Percentiles rank a stretch among this genome's conserved stretches.
These are phyloP conservation scores for Lasiommata megera DNA, from an alignment of 2,888 invertebrate species.

Conservation along the genomic window DNA sequence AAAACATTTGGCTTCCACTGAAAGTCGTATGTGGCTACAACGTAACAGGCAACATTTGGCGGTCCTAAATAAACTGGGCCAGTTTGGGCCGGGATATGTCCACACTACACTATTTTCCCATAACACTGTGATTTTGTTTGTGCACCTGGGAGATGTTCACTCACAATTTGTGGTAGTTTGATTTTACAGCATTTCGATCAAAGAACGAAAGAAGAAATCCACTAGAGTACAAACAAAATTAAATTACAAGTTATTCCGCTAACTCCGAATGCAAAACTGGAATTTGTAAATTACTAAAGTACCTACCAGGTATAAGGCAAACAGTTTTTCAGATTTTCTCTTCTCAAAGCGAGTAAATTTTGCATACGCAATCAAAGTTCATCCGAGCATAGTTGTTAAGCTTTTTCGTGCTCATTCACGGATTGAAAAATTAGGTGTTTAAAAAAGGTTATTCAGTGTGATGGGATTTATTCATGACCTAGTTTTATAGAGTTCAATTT, in stretches of 20 bases:
- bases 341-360: slow-evolving; percentile 22
- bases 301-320: background rate
- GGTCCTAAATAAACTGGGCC: slow-evolving; percentile 34
- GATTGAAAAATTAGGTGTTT: slow-evolving; percentile 17
- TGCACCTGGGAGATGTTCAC: slow-evolving; percentile 29
- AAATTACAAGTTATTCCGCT: background rate
- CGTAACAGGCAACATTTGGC: slow-evolving; percentile 19
- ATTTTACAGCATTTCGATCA: background rate
- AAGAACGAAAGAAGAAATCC: background rate
- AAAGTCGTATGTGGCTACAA: slow-evolving; percentile 1
- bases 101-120: slow-evolving; percentile 24
- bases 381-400: slow-evolving; percentile 19
- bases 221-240: background rate
- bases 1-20: background rate
- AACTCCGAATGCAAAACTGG: background rate
- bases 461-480: slow-evolving; percentile 4
- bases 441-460: slow-evolving; percentile 3
- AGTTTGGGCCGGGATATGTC: slow-evolving; percentile 21
- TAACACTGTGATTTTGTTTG: slow-evolving; percentile 28
- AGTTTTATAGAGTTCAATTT: background rate
- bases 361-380: slow-evolving; percentile 16
- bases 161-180: background rate
- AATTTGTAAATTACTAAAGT: slow-evolving; percentile 3
- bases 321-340: slow-evolving; percentile 4
- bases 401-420: slow-evolving; percentile 7